These are phyloP conservation scores for Pseudorectes ferrugineus DNA, from an alignment of 2,113 vertebrate species.

Conservation along the genomic window DNA sequence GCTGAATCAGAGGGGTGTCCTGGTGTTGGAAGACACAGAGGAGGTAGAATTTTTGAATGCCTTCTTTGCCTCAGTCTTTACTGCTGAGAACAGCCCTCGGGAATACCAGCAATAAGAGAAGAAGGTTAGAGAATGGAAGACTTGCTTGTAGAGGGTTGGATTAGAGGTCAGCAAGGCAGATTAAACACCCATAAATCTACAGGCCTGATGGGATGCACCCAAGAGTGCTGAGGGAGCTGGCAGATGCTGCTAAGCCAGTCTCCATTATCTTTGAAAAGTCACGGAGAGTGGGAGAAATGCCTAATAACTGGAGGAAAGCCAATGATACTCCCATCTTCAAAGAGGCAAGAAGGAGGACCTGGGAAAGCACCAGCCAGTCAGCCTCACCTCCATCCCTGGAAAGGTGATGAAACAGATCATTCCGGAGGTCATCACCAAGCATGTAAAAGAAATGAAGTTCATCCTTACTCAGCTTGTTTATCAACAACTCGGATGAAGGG, in stretches of 20 bases:
- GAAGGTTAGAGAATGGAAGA: not conserved
- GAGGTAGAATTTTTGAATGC: not conserved
- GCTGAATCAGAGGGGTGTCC: not conserved
- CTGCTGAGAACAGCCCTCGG: not conserved
- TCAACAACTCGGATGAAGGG: fast-evolving
- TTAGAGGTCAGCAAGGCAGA: not conserved
- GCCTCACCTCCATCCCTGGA: not conserved
- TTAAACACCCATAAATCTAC: not conserved
- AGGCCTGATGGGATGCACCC: not conserved
- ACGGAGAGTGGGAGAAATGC: too few relatives aligned
- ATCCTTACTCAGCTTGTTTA: not conserved
- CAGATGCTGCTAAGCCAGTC: not conserved
- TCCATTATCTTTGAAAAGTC: not conserved
- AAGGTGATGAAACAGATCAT: not conserved
- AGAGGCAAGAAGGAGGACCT: not conserved
- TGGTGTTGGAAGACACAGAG: not conserved
- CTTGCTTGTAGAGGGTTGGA: not conserved
- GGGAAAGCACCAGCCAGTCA: not conserved
- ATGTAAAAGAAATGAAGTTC: not conserved
- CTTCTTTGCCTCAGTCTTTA: not conserved
- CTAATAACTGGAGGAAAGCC: not conserved
- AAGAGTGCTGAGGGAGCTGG: not conserved
- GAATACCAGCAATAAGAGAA: not conserved
- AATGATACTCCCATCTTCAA: not conserved
- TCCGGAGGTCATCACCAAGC: not conserved